Evolutionary conservation across 2,113 vertebrate genomes (phyloP).

Genomic region (Lipophrys pholis): DNA sequence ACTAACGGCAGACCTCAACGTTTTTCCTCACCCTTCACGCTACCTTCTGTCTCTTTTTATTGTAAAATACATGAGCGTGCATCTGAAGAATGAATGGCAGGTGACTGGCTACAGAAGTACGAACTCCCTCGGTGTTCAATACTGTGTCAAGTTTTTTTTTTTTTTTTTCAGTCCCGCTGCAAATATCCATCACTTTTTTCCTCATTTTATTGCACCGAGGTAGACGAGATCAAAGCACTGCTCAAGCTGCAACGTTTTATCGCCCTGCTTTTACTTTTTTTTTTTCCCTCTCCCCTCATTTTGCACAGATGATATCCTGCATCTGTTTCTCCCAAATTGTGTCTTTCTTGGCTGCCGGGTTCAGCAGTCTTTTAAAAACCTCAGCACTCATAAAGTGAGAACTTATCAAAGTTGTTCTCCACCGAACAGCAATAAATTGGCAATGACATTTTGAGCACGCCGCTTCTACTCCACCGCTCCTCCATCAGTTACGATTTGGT

Average conservation of each 20-base stretch:
- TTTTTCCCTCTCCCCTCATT: conserved; percentile 70
- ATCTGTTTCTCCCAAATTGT: conserved; percentile 71
- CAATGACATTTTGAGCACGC: conserved; percentile 71
- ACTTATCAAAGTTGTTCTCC: conserved; percentile 74
- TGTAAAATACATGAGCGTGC: conserved; percentile 4
- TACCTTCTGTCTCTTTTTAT: conserved; percentile 37
- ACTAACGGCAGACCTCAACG: conserved; percentile 24
- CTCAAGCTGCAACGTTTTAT: conserved; percentile 70
- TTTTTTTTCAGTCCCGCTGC: conserved; percentile 21
- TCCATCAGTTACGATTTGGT: conserved; percentile 63
- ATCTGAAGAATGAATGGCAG: conserved; percentile 45
- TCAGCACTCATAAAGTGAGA: conserved; percentile 71
- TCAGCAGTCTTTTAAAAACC: conserved; percentile 67
- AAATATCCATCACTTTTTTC: conserved; percentile 45
- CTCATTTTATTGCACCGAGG: conserved; percentile 59
- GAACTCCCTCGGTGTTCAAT: conserved; percentile 58
- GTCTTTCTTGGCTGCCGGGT: conserved; percentile 68
- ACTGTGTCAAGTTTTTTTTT: neutral
- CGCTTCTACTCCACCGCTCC: conserved; percentile 48
- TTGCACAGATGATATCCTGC: conserved; percentile 71
- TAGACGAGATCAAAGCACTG: conserved; percentile 71
- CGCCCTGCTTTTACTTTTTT: conserved; percentile 56
- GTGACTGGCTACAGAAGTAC: conserved; percentile 56
- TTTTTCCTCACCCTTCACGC: conserved; percentile 8
- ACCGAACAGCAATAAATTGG: conserved; percentile 73